A percentile compares a stretch with the other conserved stretches of the same genome.
phyloP scores from a whole-genome alignment of 2,797 vertebrate species.

The Helarctos malayanus region DNA sequence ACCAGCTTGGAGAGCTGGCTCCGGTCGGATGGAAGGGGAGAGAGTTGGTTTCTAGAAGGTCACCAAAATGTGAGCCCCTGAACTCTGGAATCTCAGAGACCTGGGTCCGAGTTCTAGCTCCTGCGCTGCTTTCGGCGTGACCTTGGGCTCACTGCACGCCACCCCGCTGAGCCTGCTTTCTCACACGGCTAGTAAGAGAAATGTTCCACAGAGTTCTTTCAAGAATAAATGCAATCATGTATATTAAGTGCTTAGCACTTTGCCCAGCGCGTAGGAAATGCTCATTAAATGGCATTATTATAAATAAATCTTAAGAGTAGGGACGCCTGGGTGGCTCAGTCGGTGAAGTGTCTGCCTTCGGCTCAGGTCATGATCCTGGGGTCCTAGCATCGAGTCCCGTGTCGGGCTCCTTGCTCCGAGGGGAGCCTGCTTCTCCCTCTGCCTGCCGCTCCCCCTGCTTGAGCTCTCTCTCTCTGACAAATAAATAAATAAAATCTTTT shows the following conservation, averaged over 20 bases:
- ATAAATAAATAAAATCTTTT: too few relatives aligned
- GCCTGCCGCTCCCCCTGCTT: too few relatives aligned
- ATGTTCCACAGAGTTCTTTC: neutral
- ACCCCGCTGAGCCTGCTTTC: neutral
- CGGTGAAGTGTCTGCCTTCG: too few relatives aligned
- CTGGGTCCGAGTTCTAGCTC: neutral
- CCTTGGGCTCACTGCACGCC: neutral
- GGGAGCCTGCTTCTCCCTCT: too few relatives aligned
- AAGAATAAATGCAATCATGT: neutral
- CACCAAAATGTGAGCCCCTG: constrained; percentile 2
- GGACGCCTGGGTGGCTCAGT: too few relatives aligned
- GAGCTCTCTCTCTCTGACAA: too few relatives aligned
- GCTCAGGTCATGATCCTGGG: too few relatives aligned
- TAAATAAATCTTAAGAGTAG: neutral
- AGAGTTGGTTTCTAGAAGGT: constrained; percentile 46
- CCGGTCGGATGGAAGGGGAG: neutral
- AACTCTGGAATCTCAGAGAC: constrained; percentile 14
- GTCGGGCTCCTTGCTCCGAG: too few relatives aligned
- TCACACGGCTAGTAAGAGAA: neutral
- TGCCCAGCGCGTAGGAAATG: neutral
- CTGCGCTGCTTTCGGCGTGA: neutral
- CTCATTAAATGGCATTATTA: constrained; percentile 30
- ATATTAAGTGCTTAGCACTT: neutral
- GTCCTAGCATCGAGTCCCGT: too few relatives aligned
- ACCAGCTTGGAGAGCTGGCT: constrained; percentile 27